phyloP scores from a whole-genome alignment of 2,888 invertebrate species.

The Patella ulyssiponensis region DNA sequence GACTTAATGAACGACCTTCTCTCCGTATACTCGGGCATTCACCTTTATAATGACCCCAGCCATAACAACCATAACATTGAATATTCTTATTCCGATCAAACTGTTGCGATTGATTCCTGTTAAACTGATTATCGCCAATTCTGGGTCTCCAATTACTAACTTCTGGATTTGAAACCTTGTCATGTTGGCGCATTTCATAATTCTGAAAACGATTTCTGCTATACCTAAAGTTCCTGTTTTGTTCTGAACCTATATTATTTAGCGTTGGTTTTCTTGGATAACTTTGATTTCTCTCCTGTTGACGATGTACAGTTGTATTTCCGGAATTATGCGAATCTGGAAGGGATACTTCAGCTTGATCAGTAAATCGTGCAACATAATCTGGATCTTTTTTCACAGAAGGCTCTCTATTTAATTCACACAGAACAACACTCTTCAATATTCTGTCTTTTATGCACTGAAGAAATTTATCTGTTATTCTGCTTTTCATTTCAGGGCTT shows the following conservation, averaged over 20 bases:
- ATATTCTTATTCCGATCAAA: neutral
- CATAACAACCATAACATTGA: neutral
- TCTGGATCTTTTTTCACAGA: neutral
- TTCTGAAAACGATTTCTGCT: neutral
- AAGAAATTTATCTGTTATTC: slow-evolving; percentile 7
- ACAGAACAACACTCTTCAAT: neutral
- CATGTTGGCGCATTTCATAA: neutral
- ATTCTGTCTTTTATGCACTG: neutral
- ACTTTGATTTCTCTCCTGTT: neutral
- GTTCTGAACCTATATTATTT: no score
- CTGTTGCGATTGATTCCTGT: no score
- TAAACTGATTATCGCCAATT: no score
- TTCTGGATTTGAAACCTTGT: neutral
- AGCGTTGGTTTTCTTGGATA: neutral
- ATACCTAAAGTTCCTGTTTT: no score
- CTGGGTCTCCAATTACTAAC: neutral
- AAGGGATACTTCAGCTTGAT: neutral
- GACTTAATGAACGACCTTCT: neutral
- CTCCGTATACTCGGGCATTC: neutral
- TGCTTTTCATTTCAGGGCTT: neutral
- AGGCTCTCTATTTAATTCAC: neutral
- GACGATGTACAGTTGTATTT: neutral
- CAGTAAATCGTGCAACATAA: neutral
- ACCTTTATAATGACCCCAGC: neutral
- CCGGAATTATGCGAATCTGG: neutral